Conservation (phyloP, 2,113 vertebrate genomes). For the Takifugu flavidus region DNA sequence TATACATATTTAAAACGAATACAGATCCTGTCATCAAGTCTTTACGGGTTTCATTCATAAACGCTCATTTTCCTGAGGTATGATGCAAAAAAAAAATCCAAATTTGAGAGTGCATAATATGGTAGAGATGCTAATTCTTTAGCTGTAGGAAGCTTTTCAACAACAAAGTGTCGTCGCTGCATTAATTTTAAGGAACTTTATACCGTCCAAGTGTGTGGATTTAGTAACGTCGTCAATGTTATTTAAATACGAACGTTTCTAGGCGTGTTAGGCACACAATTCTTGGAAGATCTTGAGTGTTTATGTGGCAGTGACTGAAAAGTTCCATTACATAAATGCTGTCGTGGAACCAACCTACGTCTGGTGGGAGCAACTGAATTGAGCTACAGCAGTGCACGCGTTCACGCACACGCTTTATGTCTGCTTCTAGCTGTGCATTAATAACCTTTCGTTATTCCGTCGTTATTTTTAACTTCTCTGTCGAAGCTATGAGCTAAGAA, state of each 20-base stretch:
- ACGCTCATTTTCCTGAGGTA: too few relatives aligned
- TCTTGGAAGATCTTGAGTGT: neutral
- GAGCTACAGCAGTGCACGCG: too few relatives aligned
- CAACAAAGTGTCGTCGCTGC: neutral
- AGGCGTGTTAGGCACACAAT: neutral
- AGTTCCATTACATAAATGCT: constrained; percentile 23
- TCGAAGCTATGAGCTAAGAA: neutral
- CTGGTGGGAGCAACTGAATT: too few relatives aligned
- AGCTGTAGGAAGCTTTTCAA: neutral
- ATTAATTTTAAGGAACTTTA: neutral
- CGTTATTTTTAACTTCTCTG: too few relatives aligned
- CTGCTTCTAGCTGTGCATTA: too few relatives aligned
- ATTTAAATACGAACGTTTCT: rapidly evolving
- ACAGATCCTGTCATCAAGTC: too few relatives aligned
- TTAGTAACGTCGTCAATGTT: neutral
- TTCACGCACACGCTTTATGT: too few relatives aligned
- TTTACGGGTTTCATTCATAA: too few relatives aligned
- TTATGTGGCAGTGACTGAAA: constrained; percentile 44
- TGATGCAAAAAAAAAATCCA: neutral
- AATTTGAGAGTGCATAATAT: neutral
- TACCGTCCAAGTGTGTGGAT: rapidly evolving
- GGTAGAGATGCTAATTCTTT: constrained; percentile 25
- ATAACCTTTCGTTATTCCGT: too few relatives aligned
- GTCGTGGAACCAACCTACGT: neutral
- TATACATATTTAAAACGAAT: neutral